Evolutionary conservation across 2,888 invertebrate genomes (phyloP), one percentile per base, ranked within the genome.

Genomic region (Oscheius onirici): DNA sequence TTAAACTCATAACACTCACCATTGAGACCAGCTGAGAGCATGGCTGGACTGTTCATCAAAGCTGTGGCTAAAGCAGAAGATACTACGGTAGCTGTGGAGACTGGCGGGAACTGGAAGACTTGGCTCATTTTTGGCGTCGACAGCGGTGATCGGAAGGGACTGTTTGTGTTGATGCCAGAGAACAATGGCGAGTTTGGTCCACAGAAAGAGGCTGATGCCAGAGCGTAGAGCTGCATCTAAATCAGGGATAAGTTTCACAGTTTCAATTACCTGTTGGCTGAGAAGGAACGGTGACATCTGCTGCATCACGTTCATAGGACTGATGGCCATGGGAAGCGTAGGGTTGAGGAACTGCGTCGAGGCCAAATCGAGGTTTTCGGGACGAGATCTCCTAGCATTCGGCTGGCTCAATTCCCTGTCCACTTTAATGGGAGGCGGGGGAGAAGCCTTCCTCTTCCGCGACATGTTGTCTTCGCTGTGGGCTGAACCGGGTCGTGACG

Each of bases 131-230:
- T 70, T 20, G 70, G 70, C 6, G 70, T 70, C 5, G 52, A 54
- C 22, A 70, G 41, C 13, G 70, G 70, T 2, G 70, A 70, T 49
- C 70, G 65, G 51, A 34, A 63, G 3, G 51, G 54, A 46, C 24
- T 60, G 26, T 66, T 41, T 49, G 49, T 26, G 34, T 65, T 54
- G 1, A 51, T 52, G 13, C 17, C 44, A 2, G 24, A 40, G 61
- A 70, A 63, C 13, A 61, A 28, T 15, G 70, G 70, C n/a, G 70
- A 70, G 24, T 70, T 70, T 8, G 61, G 70, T 24, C 69, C 69
- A 22, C 46, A 61, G 2, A 81, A 28, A 11, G 75, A 72, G 1
- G 78, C 76, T 11, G 74, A 74, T 2, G 75, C 73, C 17, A 61
- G 41, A 15, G 61, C 61, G 34, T 52, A 61, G 10, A 63, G 22